Percentiles rank a stretch among this genome's conserved stretches.
These are phyloP conservation scores for Andricus curvator DNA, from an alignment of 2,888 invertebrate species.

Conservation along the genomic window DNA sequence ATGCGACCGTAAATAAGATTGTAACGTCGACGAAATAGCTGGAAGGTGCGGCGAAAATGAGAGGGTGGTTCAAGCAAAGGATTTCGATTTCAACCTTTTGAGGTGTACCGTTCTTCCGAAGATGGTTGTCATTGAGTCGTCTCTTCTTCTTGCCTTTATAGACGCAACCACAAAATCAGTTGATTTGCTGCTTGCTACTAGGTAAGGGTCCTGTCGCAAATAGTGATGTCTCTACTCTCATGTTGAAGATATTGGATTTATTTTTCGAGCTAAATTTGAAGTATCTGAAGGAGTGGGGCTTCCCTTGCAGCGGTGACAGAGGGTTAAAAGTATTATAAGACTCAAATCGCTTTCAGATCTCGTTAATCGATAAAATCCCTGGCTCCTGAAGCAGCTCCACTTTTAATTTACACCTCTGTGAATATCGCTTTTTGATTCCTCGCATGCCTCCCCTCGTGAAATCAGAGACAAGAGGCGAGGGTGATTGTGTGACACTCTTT, in stretches of 20 bases:
- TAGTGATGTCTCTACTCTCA: background rate
- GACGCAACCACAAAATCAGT: slow-evolving; percentile 9
- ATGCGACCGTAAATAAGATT: slow-evolving; percentile 65
- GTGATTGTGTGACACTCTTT: slow-evolving; percentile 18
- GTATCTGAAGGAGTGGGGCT: background rate
- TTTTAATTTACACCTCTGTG: slow-evolving; percentile 21
- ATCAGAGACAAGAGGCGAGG: slow-evolving; percentile 35
- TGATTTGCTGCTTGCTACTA: slow-evolving; percentile 15
- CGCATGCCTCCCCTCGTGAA: slow-evolving; percentile 9
- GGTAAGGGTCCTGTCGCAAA: background rate
- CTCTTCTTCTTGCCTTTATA: slow-evolving; percentile 15
- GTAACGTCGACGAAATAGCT: slow-evolving; percentile 46
- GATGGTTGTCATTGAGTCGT: slow-evolving; percentile 2
- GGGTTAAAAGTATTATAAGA: background rate
- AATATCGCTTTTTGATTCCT: slow-evolving; percentile 23
- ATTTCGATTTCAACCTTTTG: slow-evolving; percentile 36
- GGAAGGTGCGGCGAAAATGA: slow-evolving; percentile 31
- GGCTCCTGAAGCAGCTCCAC: background rate
- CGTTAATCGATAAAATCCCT: background rate
- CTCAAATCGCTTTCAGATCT: background rate
- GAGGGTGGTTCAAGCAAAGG: slow-evolving; percentile 29
- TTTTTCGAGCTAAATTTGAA: background rate
- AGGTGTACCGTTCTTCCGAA: slow-evolving; percentile 13
- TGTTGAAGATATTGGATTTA: background rate
- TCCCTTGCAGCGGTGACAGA: background rate